Conservation (phyloP, 2,797 vertebrate genomes). For the Sebastes steindachneri region DNA sequence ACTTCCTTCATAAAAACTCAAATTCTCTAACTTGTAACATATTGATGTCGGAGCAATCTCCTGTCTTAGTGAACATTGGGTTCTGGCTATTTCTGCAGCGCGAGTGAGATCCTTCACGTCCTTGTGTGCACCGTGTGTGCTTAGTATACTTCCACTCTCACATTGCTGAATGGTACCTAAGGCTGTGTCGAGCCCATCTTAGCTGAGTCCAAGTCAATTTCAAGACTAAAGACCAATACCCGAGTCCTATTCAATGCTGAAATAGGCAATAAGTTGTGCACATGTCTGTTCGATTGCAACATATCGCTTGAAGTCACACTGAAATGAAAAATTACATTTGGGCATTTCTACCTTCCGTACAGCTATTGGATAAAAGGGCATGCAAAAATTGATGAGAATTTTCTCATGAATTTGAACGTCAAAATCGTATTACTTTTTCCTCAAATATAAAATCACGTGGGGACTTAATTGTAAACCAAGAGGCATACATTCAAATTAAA, state of each 20-base stretch:
- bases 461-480: neutral
- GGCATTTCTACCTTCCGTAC: neutral
- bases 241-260: constrained; percentile 3
- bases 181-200: constrained; percentile 13
- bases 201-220: constrained; percentile 24
- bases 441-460: neutral
- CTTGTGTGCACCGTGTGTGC: neutral
- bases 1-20: neutral
- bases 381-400: neutral
- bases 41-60: neutral
- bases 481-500: neutral
- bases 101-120: constrained; percentile 13
- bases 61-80: neutral
- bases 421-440: neutral
- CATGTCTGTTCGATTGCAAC: neutral
- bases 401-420: neutral
- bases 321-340: neutral
- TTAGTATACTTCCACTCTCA: neutral
- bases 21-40: neutral
- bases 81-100: constrained; percentile 5
- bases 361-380: neutral
- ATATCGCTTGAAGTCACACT: neutral
- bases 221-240: constrained; percentile 7
- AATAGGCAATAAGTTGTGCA: neutral
- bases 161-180: neutral